Evolutionary conservation across 2,888 invertebrate genomes (phyloP).

Genomic region (Morpho achilles): DNA sequence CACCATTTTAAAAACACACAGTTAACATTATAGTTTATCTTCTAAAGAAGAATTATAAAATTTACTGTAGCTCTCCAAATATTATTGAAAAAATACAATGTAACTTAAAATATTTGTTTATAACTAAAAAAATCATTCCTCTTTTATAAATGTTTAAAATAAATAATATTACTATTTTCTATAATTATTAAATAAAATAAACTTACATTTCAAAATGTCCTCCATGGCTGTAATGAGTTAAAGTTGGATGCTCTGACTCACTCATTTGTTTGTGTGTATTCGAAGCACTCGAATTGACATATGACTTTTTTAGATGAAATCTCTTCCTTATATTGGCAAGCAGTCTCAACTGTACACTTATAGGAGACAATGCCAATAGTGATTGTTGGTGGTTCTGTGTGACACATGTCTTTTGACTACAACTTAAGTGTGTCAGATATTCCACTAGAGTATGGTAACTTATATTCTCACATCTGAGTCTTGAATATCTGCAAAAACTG

Average conservation of each 20-base stretch:
- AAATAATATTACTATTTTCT: too few species aligned
- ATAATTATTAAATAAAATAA: not conserved
- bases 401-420: conserved; percentile 47
- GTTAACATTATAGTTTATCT: too few species aligned
- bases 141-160: too few species aligned
- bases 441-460: conserved; percentile 45
- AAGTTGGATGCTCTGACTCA: conserved; percentile 48
- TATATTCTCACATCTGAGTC: conserved; percentile 52
- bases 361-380: conserved; percentile 32
- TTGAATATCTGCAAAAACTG: conserved; percentile 70
- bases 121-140: too few species aligned
- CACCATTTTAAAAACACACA: too few species aligned
- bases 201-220: conserved; percentile 61
- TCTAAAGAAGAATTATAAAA: too few species aligned
- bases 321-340: conserved; percentile 44
- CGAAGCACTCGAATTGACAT: conserved; percentile 40
- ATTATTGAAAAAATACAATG: too few species aligned
- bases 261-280: conserved; percentile 50
- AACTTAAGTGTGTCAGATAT: conserved; percentile 45
- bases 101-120: too few species aligned
- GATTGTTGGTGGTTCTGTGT: conserved; percentile 32
- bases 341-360: conserved; percentile 37
- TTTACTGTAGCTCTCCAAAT: too few species aligned
- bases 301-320: conserved; percentile 39
- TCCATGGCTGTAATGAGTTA: conserved; percentile 49